Evolutionary conservation across 2,888 invertebrate species (phyloP).

Genomic region (Gastrophysa polygoni): DNA sequence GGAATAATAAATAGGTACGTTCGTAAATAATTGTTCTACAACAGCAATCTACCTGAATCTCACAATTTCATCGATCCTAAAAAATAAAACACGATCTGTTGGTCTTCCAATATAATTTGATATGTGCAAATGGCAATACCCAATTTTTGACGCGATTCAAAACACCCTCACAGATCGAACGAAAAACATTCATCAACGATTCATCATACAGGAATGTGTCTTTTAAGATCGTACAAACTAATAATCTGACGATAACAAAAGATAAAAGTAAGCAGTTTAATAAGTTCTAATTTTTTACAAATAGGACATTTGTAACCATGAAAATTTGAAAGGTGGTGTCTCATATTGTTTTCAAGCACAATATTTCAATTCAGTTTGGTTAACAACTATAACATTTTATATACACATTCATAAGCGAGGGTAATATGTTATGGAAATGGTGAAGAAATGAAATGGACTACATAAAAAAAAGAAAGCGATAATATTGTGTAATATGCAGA

Average conservation of each 20-base stretch:
- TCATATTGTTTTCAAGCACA: conserved; percentile 38
- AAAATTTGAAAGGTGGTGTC: background rate
- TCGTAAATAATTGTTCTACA: conserved; percentile 17
- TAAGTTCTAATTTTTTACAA: too few species aligned
- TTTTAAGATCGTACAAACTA: too few species aligned
- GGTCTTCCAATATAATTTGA: background rate
- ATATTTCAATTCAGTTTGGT: conserved; percentile 41
- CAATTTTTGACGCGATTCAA: background rate
- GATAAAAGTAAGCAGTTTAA: too few species aligned
- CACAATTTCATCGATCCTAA: background rate
- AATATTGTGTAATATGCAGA: background rate
- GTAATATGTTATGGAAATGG: background rate
- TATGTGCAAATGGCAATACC: background rate
- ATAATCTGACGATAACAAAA: too few species aligned
- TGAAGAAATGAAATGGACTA: background rate
- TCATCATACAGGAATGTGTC: background rate
- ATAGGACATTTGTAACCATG: background rate
- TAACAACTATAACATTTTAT: conserved; percentile 40
- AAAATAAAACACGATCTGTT: background rate
- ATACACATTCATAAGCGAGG: conserved; percentile 41
- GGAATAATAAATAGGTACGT: conserved; percentile 16
- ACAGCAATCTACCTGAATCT: background rate
- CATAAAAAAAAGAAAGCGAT: background rate
- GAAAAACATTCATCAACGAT: background rate
- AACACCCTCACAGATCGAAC: background rate